Base-by-base conservation (phyloP, 2,888 invertebrate genomes). In the Spicauda simplicius region DNA sequence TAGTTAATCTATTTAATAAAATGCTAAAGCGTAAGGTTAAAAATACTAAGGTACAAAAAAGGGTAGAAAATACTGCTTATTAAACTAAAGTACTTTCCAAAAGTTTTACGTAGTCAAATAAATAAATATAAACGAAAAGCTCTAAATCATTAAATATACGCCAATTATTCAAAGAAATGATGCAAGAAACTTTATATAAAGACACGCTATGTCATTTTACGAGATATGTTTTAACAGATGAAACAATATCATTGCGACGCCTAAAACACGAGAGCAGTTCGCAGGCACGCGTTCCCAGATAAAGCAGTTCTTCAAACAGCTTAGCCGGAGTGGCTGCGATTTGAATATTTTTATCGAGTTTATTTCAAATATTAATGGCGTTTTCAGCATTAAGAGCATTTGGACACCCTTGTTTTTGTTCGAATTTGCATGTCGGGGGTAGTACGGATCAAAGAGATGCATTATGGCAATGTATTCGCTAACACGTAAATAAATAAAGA, bases 331-430 rank as follows among this genome's bases (percentile, higher is more conserved):
- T 74, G 78, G 72, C 71, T 67, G 78, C 75, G 80, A 86, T 88
- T 87, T 85, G 81, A 86, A 86, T 87, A 84, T 84, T 85, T 90
- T 87, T 88, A 85, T 87, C 81, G 87, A 88, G 87, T 91, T 87
- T 87, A 85, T 88, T 89, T 91, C 80, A 91, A 92, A 92, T 92
- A 92, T 92, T 92, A 92, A 93, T 90, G 90, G 85, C 81, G 82
- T 84, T 83, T 81, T 77, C 75, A 74, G 90, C 86, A 87, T 91
- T 91, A 91, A 89, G 87, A 83, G 90, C 82, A 88, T 90, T 90
- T 81, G 76, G 76, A 74, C 83, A 82, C 92, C 92, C 92, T 88
- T 91, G 92, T 91, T 91, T 87, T 90, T 82, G 84, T 85, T 83
- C 75, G 82, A 82, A 89, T 91, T 91, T 91, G 90, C 92, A 91